phyloP scores from a whole-genome alignment of 2,113 vertebrate species.

The Prunella himalayana region DNA sequence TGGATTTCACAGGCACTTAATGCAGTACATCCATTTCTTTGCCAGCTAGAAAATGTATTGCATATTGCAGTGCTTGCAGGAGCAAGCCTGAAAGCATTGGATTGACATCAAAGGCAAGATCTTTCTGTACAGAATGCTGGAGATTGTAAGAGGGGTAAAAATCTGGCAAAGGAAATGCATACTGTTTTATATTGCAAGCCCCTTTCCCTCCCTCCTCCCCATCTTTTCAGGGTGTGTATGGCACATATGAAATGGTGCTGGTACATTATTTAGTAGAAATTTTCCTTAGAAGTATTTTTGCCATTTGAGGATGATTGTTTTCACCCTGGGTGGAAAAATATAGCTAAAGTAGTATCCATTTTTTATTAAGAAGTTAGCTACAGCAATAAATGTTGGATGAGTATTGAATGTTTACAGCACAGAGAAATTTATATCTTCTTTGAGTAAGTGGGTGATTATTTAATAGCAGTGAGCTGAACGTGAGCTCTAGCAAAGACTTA shows the following conservation, averaged over 20 bases:
- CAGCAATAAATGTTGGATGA: not conserved
- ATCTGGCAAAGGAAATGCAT: slow-evolving; percentile 4
- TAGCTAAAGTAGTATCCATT: not conserved
- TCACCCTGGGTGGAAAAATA: not conserved
- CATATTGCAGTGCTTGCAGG: slow-evolving; percentile 8
- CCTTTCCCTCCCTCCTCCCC: not conserved
- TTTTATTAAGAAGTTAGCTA: not conserved
- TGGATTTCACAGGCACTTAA: not conserved
- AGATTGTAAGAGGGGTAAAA: slow-evolving; percentile 47
- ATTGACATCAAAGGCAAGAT: slow-evolving; percentile 48
- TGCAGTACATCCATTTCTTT: not conserved
- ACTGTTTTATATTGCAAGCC: slow-evolving; percentile 1
- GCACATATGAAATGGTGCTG: not conserved
- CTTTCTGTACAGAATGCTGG: not conserved
- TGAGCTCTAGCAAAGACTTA: not conserved
- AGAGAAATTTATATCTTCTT: not conserved
- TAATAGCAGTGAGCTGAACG: not conserved
- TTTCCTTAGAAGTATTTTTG: not conserved
- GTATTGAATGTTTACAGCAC: not conserved
- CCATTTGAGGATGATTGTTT: not conserved
- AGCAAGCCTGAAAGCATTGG: slow-evolving; percentile 41
- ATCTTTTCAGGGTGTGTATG: not conserved
- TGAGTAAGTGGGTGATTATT: not conserved
- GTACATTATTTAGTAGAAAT: not conserved
- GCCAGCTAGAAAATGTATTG: slow-evolving; percentile 7